Evolutionary conservation across 2,888 invertebrate species (phyloP), one percentile per base, ranked within the genome.

Genomic region (Meganola albula): DNA sequence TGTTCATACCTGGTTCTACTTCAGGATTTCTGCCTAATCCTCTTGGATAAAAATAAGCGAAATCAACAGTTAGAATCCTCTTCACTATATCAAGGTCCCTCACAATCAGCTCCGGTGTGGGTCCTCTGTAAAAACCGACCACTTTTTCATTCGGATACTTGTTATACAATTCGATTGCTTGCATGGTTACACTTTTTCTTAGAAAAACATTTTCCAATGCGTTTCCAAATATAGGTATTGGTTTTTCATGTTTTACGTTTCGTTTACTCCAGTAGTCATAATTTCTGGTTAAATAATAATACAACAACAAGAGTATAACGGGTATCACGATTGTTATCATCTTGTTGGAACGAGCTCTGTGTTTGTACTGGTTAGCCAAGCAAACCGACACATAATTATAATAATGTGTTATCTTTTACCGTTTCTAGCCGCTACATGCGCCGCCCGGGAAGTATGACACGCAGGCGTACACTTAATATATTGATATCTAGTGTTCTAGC

Each of bases 131-230:
- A 30, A 66, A 63, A 2, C 80, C 80, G 2, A 79, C 63, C 0
- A 74, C 67, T 62, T 68, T 75, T 29, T 79, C 80, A 2, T 64
- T 38, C 1, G 70, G 64, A 29, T 68, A 75, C 32, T 70, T 69
- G 1, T 60, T 58, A 42, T 79, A 78, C 2, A 74, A 31, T 26
- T 73, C 64, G 1, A 35, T 47, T 5, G 59, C 27, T 5, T 70
- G 14, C 48, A 63, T 55, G 14, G 45, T 51, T 1, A 67, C 55
- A 27, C 69, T 76, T 44, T 53, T 60, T 2, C 48, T 26, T 4
- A 55, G 68, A n/a, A 60, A 44, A 1, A 62, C 27, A 34, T 71
- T 73, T 9, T 33, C 36, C 10, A 63, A 62, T 14, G 71, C 48
- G 25, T 64, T 75, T 2, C 78, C 77, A 29, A 77, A 73, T 0